Evolutionary conservation across 2,797 vertebrate genomes (phyloP).

Genomic region (Galaxias olidus): DNA sequence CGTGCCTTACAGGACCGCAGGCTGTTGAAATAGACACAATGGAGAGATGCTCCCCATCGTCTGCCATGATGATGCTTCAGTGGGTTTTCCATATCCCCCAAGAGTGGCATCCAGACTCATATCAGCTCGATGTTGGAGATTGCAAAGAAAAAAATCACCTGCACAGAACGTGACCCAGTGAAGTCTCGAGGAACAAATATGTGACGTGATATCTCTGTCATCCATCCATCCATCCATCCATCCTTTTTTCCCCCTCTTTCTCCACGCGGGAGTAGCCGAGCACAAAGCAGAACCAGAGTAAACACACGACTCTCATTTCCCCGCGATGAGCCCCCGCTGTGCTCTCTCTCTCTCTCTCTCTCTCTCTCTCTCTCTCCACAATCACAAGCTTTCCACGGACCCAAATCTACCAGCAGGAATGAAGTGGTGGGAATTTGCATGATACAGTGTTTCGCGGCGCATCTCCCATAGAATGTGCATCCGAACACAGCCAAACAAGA

Average conservation of each 20-base stretch:
- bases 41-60: neutral
- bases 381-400: conserved; percentile 17
- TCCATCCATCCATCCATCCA: no score
- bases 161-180: no score
- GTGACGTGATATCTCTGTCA: conserved; percentile 12
- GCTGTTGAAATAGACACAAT: neutral
- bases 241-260: neutral
- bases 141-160: neutral
- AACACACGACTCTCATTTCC: conserved; percentile 10
- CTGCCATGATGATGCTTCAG: conserved; percentile 1
- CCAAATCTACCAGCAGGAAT: conserved; percentile 20
- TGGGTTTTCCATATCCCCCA: neutral
- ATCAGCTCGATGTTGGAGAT: neutral
- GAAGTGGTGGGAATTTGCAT: conserved; percentile 27
- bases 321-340: neutral
- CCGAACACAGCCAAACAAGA: neutral
- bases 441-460: conserved; percentile 21
- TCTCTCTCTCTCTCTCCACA: neutral
- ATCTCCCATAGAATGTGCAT: conserved; percentile 10
- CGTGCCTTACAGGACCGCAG: no score
- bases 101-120: neutral
- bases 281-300: conserved; percentile 15
- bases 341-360: neutral
- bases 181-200: neutral
- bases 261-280: neutral